These are phyloP conservation scores for Stenotaenia linearis DNA, from an alignment of 2,888 invertebrate species.

Conservation along the genomic window DNA sequence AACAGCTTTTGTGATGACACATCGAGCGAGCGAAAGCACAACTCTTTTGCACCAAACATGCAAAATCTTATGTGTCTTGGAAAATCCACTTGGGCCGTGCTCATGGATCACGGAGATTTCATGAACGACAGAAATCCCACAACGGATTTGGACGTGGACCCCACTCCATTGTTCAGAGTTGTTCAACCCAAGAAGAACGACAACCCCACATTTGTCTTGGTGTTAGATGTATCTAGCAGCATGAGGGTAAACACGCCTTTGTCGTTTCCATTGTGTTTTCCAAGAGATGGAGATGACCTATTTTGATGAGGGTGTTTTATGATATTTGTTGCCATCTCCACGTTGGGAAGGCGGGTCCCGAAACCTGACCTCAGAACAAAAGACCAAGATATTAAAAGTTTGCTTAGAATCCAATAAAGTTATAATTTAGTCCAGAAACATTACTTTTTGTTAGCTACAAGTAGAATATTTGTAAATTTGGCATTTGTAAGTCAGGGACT, in stretches of 20 bases:
- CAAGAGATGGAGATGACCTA: too few species aligned
- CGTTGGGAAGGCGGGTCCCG: too few species aligned
- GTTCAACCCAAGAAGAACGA: slow-evolving; percentile 37
- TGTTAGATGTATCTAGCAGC: slow-evolving; percentile 40
- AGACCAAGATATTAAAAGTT: too few species aligned
- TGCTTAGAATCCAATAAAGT: too few species aligned
- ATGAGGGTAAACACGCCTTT: slow-evolving; percentile 41
- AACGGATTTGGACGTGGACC: slow-evolving; percentile 27
- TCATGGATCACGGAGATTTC: slow-evolving; percentile 37
- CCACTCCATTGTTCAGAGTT: slow-evolving; percentile 37
- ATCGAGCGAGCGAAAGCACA: slow-evolving; percentile 39
- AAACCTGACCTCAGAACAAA: too few species aligned
- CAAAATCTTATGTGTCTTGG: slow-evolving; percentile 46
- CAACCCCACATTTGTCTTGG: slow-evolving; percentile 38
- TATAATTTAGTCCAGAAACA: too few species aligned
- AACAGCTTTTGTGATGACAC: slow-evolving; percentile 44
- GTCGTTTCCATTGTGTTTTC: too few species aligned
- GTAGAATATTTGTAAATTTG: too few species aligned
- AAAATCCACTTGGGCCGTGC: slow-evolving; percentile 44
- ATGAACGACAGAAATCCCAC: slow-evolving; percentile 30
- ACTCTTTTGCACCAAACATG: slow-evolving; percentile 44
- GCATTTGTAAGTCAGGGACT: too few species aligned
- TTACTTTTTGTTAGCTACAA: too few species aligned
- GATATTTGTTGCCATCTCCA: too few species aligned
- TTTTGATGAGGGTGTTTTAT: too few species aligned